Evolutionary conservation across 2,888 invertebrate species (phyloP).

Genomic region (Tachina fera): DNA sequence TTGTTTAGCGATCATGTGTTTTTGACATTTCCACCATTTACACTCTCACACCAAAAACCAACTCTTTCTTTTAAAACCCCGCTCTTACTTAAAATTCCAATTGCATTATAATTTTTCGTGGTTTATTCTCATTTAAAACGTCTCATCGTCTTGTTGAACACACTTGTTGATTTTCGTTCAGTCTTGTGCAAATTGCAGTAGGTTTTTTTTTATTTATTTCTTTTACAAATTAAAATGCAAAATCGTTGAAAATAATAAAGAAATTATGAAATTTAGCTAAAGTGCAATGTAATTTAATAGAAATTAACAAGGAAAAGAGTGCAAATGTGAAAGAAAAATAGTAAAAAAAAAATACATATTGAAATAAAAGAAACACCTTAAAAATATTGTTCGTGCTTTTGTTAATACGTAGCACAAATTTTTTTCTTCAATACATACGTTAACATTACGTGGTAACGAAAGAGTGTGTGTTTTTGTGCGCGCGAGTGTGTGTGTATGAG

Average conservation of each 20-base stretch:
- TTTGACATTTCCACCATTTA: constrained; percentile 48
- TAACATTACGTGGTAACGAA: constrained; percentile 38
- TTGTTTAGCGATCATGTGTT: constrained; percentile 69
- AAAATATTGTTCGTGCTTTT: constrained; percentile 50
- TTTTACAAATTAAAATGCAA: constrained; percentile 39
- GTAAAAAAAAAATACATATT: neutral
- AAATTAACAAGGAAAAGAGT: constrained; percentile 4
- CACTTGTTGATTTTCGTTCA: constrained; percentile 67
- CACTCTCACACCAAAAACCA: constrained; percentile 7
- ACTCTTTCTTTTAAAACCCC: constrained; percentile 37
- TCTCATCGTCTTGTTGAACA: constrained; percentile 57
- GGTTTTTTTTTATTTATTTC: neutral
- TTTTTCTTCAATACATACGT: constrained; percentile 42
- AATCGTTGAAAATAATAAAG: constrained; percentile 13
- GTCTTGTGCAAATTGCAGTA: constrained; percentile 41
- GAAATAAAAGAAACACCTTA: constrained; percentile 43
- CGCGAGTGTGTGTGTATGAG: neutral
- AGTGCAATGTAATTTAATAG: constrained; percentile 23
- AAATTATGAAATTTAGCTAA: constrained; percentile 22
- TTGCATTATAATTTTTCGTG: constrained; percentile 50
- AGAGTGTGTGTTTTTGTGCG: neutral
- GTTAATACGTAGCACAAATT: constrained; percentile 68
- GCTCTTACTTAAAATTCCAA: constrained; percentile 56
- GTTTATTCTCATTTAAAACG: constrained; percentile 65
- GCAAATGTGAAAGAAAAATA: constrained; percentile 17